Evolutionary conservation across 2,888 invertebrate genomes (phyloP).

Genomic region (Pseudococcus jackbeardsleyi): DNA sequence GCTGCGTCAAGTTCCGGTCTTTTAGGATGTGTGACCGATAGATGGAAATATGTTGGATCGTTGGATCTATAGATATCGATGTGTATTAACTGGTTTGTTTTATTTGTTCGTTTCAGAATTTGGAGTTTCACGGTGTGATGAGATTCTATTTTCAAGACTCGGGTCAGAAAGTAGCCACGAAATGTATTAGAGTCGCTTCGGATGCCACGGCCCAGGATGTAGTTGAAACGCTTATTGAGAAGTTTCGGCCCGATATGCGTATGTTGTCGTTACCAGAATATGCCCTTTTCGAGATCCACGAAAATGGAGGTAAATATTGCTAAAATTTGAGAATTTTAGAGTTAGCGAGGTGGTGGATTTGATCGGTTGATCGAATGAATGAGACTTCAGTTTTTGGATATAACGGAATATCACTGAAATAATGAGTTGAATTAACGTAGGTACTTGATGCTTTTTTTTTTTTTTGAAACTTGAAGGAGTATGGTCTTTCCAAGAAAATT

Average conservation of each 20-base stretch:
- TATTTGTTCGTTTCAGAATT: constrained; percentile 78
- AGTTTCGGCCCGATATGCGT: constrained; percentile 99
- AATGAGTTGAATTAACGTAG: too few relatives aligned
- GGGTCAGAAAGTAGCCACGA: constrained; percentile 98
- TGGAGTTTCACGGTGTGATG: constrained; percentile 99
- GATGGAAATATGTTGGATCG: not conserved
- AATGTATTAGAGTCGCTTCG: constrained; percentile 97
- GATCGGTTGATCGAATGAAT: too few relatives aligned
- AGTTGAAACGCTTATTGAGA: constrained; percentile 96
- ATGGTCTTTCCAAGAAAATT: too few relatives aligned
- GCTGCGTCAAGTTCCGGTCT: not conserved
- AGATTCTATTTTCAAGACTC: constrained; percentile 99
- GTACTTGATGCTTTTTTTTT: too few relatives aligned
- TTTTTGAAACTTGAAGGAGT: too few relatives aligned
- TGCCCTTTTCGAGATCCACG: constrained; percentile 80
- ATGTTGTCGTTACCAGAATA: constrained; percentile 84
- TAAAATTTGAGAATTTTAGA: not conserved
- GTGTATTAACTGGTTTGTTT: not conserved
- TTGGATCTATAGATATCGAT: not conserved
- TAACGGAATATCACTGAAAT: too few relatives aligned
- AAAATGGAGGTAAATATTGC: constrained; percentile 75
- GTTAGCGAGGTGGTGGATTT: too few relatives aligned
- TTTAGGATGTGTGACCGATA: not conserved
- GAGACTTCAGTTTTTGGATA: too few relatives aligned
- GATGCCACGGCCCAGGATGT: constrained; percentile 97